These are phyloP conservation scores for Elgaria multicarinata DNA, from an alignment of 2,113 vertebrate genomes.

Conservation along the genomic window DNA sequence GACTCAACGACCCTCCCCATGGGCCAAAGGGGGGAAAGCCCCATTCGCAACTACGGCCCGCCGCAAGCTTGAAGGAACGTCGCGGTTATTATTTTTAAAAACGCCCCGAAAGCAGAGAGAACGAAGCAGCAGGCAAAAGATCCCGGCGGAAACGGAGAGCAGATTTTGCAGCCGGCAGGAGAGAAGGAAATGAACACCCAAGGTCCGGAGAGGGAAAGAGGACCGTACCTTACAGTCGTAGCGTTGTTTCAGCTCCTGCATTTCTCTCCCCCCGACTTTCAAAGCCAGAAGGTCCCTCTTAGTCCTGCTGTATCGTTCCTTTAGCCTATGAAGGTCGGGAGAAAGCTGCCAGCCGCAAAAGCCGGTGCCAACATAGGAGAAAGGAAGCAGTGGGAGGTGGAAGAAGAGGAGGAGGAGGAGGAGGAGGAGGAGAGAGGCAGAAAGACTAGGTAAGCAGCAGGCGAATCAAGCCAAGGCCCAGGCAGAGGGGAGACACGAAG, in stretches of 20 bases:
- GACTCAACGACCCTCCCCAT: neutral
- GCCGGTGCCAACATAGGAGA: constrained; percentile 54
- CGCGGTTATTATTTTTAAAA: neutral
- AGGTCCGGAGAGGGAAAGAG: neutral
- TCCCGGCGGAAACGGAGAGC: neutral
- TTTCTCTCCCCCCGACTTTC: constrained; percentile 87
- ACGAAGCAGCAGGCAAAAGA: neutral
- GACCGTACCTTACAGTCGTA: constrained; percentile 91
- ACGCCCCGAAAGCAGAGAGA: neutral
- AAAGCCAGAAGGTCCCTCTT: constrained; percentile 89
- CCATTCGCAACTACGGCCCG: neutral
- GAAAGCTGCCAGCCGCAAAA: constrained; percentile 84
- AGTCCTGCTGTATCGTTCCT: constrained; percentile 91
- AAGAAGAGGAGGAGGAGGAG: constrained; percentile 51
- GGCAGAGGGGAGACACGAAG: constrained; percentile 34
- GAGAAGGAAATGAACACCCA: neutral
- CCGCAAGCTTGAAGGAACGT: neutral
- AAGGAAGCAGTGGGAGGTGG: constrained; percentile 64
- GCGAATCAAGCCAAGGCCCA: constrained; percentile 7
- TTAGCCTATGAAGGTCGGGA: constrained; percentile 90
- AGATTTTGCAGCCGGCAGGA: too few relatives aligned
- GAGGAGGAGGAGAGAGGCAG: constrained; percentile 67
- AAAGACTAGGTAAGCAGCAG: constrained; percentile 76
- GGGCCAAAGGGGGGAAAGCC: neutral
- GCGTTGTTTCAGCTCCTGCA: constrained; percentile 87